Percentiles rank a stretch among this genome's conserved stretches.
Conservation (phyloP, 2,888 invertebrate genomes). For the Athripsodes cinereus region DNA sequence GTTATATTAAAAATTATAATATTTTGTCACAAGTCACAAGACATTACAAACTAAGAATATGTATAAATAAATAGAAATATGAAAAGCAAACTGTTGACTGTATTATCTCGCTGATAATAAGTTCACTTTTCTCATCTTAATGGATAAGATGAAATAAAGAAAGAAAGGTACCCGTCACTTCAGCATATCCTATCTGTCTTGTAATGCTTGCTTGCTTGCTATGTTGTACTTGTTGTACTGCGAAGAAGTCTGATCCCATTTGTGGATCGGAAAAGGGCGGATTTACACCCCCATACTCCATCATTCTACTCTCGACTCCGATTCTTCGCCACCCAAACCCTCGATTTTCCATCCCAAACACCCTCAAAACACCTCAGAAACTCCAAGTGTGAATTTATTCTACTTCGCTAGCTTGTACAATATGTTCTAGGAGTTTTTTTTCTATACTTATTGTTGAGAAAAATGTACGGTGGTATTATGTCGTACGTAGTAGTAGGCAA, state of each 20-base stretch:
- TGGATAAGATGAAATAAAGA: background rate
- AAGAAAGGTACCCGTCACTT: background rate
- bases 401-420: background rate
- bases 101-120: no score
- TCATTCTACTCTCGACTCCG: background rate
- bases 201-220: no score
- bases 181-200: background rate
- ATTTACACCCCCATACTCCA: background rate
- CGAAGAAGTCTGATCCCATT: background rate
- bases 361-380: background rate
- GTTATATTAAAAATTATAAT: no score
- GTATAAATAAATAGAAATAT: no score
- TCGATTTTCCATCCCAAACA: background rate
- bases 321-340: background rate
- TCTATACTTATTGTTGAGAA: background rate
- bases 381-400: background rate
- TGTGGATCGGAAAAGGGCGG: conserved; percentile 1
- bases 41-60: no score
- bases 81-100: no score
- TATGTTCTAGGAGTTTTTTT: background rate
- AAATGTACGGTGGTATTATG: background rate
- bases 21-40: no score
- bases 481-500: background rate
- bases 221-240: background rate
- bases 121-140: background rate